phyloP scores from a whole-genome alignment of 2,113 vertebrate genomes.

The Carlito syrichta region DNA sequence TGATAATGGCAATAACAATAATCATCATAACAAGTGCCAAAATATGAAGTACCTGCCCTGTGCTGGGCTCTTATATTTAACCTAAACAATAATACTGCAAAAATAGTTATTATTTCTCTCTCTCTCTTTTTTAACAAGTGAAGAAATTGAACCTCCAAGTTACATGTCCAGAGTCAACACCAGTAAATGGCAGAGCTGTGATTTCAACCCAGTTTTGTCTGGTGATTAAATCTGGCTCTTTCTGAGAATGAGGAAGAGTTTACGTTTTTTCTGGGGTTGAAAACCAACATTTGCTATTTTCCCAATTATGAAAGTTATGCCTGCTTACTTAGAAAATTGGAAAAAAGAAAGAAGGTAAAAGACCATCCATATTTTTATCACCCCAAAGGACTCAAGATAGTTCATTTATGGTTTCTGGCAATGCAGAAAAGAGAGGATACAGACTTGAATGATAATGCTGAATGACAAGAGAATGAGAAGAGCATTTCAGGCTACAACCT shows the following conservation, averaged over 20 bases:
- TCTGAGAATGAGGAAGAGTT: not conserved
- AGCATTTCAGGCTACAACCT: not conserved
- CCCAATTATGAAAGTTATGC: not conserved
- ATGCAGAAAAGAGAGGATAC: not conserved
- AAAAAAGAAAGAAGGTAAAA: not conserved
- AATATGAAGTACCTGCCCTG: not conserved
- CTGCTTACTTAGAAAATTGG: not conserved
- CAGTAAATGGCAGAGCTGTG: not conserved
- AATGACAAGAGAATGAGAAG: not conserved
- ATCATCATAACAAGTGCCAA: not conserved
- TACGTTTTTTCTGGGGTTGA: not conserved
- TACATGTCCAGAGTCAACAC: not conserved
- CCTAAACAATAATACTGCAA: not conserved
- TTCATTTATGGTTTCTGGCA: not conserved
- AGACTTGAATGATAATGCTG: not conserved
- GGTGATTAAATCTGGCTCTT: not conserved
- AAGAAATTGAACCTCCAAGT: not conserved
- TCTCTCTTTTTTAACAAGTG: not conserved
- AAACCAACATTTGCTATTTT: not conserved
- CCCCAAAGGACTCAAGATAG: not conserved
- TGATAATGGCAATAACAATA: not conserved
- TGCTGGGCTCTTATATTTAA: not conserved
- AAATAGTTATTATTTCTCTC: not conserved
- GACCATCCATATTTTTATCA: not conserved
- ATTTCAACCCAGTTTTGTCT: not conserved